Evolutionary conservation across 2,113 vertebrate species (phyloP), one percentile per base, ranked within the genome.

Genomic region (Sturnira hondurensis): DNA sequence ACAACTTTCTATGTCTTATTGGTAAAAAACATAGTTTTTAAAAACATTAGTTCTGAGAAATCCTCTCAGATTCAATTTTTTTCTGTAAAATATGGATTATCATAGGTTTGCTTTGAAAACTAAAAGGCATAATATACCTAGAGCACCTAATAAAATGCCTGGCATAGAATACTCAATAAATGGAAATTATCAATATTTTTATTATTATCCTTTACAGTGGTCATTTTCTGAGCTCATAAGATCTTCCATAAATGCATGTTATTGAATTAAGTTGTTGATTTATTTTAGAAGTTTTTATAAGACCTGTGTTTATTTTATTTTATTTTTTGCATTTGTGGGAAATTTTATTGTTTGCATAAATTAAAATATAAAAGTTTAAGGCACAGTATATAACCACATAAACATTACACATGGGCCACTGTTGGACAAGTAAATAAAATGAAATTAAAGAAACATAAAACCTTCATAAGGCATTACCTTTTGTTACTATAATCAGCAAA

Each of bases 401-500:
- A 47, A 50, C 43, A 76, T 76, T 76, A 50, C 45, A 33, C 93
- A 92, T 67, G 80, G 41, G 63, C 82, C 68, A 91, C 56, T 92
- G 24, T 71, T 41, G 56, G 82, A 73, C 86, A 94, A 78, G 41
- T 73, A 26, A 28, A 93, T 24, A 92, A 96, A 96, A 47, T 82
- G 52, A 97, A 96, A 89, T 85, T 91, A 38, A 77, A 92, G 85
- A 88, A 95, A 86, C 13, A 31, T 36, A 73, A 85, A 47, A 78
- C 20, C 28, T 84, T 89, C 33, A 26, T 85, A 83, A 77, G 36
- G 43, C 26, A 70, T 56, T 76, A 19, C 54, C 58, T 74, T 76
- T 9, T 77, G 65, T n/a, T 93, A 36, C 52, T 50, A 87, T 9
- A 91, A 45, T 86, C 15, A 92, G 24, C 93, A 56, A 90, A 56